Conservation (phyloP, 1,140 invertebrate species). For the Trichonephila clavipes region DNA sequence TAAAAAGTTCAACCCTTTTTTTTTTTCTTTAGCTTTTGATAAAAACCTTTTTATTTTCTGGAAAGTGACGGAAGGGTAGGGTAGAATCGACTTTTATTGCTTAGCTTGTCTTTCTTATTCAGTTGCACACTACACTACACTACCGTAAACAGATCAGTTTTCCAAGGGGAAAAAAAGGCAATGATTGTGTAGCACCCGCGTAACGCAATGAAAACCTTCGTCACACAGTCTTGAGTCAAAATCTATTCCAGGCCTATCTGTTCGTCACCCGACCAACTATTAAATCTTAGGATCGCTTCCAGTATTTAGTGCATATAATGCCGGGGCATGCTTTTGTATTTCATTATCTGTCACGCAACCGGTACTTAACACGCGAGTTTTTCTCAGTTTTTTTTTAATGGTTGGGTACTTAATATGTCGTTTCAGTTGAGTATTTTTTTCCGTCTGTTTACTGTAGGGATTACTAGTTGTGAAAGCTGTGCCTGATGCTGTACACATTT, state of each 20-base stretch:
- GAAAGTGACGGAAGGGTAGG: neutral
- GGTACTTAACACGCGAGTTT: neutral
- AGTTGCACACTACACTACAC: neutral
- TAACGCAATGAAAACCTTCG: neutral
- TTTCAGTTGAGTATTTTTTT: too few species aligned
- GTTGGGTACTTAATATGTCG: neutral
- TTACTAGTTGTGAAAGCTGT: too few species aligned
- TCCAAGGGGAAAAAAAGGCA: neutral
- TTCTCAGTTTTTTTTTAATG: neutral
- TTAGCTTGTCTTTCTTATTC: neutral
- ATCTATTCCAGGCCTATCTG: neutral
- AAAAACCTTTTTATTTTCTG: neutral
- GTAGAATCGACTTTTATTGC: neutral
- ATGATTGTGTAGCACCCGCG: neutral
- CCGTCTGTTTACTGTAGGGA: too few species aligned
- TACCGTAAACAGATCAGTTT: neutral
- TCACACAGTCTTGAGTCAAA: slow-evolving; percentile 7
- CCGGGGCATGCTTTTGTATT: neutral
- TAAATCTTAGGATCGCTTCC: neutral
- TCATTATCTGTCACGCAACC: neutral
- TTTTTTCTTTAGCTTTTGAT: neutral
- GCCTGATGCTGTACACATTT: too few species aligned
- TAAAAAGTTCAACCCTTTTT: neutral
- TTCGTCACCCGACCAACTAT: neutral
- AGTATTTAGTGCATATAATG: neutral